Conservation (phyloP, 1,140 invertebrate species). For the Atta cephalotes region DNA sequence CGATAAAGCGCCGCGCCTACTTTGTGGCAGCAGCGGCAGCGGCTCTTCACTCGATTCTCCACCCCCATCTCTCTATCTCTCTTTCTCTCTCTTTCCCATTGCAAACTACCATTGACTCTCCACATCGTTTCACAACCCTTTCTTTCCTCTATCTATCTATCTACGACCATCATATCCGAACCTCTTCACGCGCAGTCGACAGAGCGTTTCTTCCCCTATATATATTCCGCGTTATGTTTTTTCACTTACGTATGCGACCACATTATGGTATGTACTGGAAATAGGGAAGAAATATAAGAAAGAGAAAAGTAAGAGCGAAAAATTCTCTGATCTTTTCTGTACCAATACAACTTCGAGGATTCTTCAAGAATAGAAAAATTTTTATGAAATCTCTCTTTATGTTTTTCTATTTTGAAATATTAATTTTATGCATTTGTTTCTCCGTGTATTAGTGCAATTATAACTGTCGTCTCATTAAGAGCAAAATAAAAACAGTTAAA, state of each 20-base stretch:
- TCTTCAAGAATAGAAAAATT: conserved; percentile 10
- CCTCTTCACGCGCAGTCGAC: conserved; percentile 13
- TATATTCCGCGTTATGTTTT: conserved; percentile 59
- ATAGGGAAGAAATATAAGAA: not conserved
- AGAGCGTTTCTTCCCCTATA: conserved; percentile 14
- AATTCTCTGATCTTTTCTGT: conserved; percentile 7
- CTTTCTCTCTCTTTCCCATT: not conserved
- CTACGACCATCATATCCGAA: not conserved
- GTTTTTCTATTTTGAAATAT: not conserved
- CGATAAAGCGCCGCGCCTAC: conserved; percentile 73
- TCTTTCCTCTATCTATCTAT: not conserved
- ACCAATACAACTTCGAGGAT: not conserved
- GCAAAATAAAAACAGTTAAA: not conserved
- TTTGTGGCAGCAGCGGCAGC: conserved; percentile 54
- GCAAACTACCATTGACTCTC: conserved; percentile 41
- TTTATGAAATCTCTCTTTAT: not conserved
- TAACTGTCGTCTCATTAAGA: not conserved
- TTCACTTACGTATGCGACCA: conserved; percentile 37
- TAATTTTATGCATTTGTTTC: not conserved
- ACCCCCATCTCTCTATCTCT: not conserved
- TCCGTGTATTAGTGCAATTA: too few species aligned
- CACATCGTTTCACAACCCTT: conserved; percentile 39
- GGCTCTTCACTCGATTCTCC: conserved; percentile 28
- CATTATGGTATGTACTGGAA: conserved; percentile 1
- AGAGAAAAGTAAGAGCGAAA: not conserved